Conservation (phyloP, 1,140 invertebrate species). For the Nasonia longicornis region DNA sequence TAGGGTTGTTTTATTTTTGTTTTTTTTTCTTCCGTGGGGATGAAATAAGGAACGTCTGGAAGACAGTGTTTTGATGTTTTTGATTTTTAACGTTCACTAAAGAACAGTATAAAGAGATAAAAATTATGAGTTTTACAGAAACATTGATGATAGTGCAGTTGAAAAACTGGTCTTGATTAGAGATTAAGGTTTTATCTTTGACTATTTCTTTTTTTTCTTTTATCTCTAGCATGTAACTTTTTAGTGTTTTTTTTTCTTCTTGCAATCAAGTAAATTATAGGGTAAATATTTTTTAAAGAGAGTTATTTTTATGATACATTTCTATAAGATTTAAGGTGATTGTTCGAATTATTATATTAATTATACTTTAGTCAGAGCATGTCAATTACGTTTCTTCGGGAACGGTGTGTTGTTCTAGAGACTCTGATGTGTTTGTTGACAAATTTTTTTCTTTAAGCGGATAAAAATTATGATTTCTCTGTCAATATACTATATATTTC, state of each 20-base stretch:
- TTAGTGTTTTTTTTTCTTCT: background rate
- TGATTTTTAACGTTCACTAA: conserved; percentile 1
- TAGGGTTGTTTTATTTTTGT: conserved; percentile 31
- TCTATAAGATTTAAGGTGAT: conserved; percentile 25
- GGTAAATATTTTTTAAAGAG: background rate
- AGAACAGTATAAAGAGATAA: background rate
- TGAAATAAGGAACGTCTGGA: conserved; percentile 17
- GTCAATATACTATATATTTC: conserved; percentile 28
- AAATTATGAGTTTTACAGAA: conserved; percentile 13
- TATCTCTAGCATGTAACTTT: conserved; percentile 20
- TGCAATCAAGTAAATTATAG: conserved; percentile 34
- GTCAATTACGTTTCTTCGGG: conserved; percentile 7
- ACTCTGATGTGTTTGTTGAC: conserved; percentile 22
- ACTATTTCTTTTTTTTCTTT: conserved; percentile 13
- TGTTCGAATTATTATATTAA: conserved; percentile 32
- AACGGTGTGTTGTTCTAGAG: conserved; percentile 25
- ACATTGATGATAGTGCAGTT: conserved; percentile 2
- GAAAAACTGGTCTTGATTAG: background rate
- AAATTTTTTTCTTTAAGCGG: conserved; percentile 10
- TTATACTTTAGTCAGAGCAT: conserved; percentile 32
- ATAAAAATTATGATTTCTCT: conserved; percentile 28
- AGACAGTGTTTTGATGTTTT: conserved; percentile 35
- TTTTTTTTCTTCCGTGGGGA: conserved; percentile 17
- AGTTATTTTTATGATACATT: conserved; percentile 21
- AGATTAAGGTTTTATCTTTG: conserved; percentile 37